Base-by-base conservation (phyloP, 2,797 vertebrate species). In the Carapus acus region DNA sequence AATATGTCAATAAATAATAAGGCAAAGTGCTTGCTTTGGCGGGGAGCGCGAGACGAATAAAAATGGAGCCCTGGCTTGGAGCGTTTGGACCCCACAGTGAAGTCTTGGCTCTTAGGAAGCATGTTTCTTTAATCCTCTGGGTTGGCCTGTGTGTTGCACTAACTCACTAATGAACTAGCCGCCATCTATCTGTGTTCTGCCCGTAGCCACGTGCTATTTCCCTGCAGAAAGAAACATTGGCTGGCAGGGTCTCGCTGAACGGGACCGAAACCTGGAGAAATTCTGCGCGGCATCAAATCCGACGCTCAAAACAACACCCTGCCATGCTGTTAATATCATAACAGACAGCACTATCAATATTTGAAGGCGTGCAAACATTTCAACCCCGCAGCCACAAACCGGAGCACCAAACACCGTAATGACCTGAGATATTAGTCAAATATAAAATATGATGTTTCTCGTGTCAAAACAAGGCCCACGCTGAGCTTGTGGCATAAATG, bases 121-220 rank as follows among this genome's bases (percentile, higher is more conserved):
- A 3, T 43, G 60, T 43, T 39, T 69, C 49, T 70, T 34, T 61
- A 69, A 61, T 62, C 62, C 77, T 81, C 77, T 67, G 67, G 0
- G 58, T 69, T 62, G 36, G 34, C 39, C 19, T 58, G 60, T 54
- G 65, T 65, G 56, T 58, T 49, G 49, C 62, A 34, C 61, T 58
- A 69, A 76, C 69, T 43, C 73, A 43, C 71, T 76, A 77, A 81
- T 79, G 64, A 83, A 74, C 80, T 64, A 68, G 73, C 67, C 72
- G 66, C 62, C 51, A 73, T 81, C 73, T 61, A 57, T 73, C 71
- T 71, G 69, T 52, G 66, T 75, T 77, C 56, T 60, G 70, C 69
- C 58, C 39, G 58, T 61, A 55, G 73, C 51, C 59, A 51, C 58
- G 66, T 68, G 64, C 72, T 67, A 62, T 77, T 24, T 79, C 73